Conservation (phyloP, 2,888 invertebrate genomes). For the Hedychridium roseum region DNA sequence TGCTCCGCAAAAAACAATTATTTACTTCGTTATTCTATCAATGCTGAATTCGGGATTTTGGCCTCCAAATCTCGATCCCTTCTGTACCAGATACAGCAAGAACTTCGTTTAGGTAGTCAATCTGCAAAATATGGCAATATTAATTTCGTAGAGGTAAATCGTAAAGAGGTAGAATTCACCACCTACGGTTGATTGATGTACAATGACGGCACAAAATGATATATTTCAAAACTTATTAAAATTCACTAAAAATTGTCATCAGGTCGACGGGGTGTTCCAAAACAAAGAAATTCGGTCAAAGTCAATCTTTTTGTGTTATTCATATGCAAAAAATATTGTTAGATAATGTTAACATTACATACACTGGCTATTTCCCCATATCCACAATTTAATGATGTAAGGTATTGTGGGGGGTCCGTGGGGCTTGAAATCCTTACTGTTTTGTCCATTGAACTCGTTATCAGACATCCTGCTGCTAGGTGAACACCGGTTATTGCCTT, state of each 20-base stretch:
- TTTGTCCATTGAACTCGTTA: conserved; percentile 58
- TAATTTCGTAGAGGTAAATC: conserved; percentile 6
- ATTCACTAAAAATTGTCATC: too few species aligned
- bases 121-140: conserved; percentile 33
- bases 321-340: too few species aligned
- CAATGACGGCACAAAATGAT: too few species aligned
- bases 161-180: too few species aligned
- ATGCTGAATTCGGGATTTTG: conserved; percentile 33
- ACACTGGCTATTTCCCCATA: conserved; percentile 55
- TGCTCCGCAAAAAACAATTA: conserved; percentile 6
- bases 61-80: conserved; percentile 53
- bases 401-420: conserved; percentile 54
- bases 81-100: conserved; percentile 54
- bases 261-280: too few species aligned
- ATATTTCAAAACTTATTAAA: too few species aligned
- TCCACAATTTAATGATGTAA: conserved; percentile 38
- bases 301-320: too few species aligned
- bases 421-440: conserved; percentile 56
- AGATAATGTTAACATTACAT: too few species aligned
- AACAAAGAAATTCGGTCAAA: too few species aligned
- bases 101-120: conserved; percentile 53
- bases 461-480: conserved; percentile 51
- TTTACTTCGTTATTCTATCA: conserved; percentile 18
- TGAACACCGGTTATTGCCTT: conserved; percentile 56
- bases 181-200: too few species aligned